These are phyloP conservation scores for Coccyzus lansbergi DNA, from an alignment of 2,797 vertebrate genomes.

Conservation along the genomic window DNA sequence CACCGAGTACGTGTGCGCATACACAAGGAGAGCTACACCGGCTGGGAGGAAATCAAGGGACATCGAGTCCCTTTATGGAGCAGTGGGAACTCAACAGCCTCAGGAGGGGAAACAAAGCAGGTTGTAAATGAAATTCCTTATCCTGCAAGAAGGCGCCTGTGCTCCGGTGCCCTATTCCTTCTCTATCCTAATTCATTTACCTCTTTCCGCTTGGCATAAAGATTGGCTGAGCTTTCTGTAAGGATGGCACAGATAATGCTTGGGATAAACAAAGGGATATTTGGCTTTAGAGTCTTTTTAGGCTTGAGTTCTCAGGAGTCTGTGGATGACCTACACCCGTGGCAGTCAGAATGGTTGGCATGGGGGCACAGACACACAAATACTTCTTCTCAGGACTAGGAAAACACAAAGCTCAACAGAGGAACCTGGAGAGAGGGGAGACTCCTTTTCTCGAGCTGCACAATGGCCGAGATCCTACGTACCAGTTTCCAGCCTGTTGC, in stretches of 20 bases:
- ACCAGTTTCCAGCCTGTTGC: background rate
- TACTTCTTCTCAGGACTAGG: background rate
- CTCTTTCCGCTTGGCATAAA: background rate
- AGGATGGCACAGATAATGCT: background rate
- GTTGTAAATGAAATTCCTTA: background rate
- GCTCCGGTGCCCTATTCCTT: background rate
- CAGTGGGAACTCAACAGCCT: background rate
- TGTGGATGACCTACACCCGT: background rate
- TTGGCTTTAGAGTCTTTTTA: background rate
- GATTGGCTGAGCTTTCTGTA: background rate
- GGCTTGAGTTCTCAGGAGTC: background rate
- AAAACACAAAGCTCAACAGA: background rate
- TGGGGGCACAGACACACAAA: background rate
- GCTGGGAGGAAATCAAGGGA: background rate
- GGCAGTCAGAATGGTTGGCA: background rate
- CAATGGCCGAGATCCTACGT: background rate
- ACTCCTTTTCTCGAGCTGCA: background rate
- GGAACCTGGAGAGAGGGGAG: background rate
- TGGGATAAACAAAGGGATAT: background rate
- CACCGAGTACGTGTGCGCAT: rapidly evolving
- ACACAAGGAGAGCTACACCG: rapidly evolving
- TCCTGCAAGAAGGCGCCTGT: background rate
- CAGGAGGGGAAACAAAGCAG: background rate
- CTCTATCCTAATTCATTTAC: background rate
- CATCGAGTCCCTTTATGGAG: background rate